These are phyloP conservation scores for Jordanella pulchra DNA, from an alignment of 2,797 vertebrate genomes.

Conservation along the genomic window DNA sequence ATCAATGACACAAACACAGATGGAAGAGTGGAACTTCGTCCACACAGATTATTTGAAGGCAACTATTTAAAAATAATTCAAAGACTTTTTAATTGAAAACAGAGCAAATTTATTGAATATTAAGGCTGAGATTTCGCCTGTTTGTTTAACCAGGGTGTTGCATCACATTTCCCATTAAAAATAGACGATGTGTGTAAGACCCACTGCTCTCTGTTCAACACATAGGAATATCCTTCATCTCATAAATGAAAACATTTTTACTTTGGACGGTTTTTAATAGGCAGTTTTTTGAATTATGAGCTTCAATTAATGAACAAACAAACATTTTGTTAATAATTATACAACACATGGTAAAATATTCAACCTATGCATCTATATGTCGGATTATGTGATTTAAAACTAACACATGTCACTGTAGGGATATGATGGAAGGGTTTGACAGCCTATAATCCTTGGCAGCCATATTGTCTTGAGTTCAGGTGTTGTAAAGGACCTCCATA, in stretches of 20 bases:
- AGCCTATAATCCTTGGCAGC: too few relatives aligned
- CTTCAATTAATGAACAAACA: neutral
- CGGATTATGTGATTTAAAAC: neutral
- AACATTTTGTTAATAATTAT: neutral
- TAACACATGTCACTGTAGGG: too few relatives aligned
- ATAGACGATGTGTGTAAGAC: neutral
- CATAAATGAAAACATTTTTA: neutral
- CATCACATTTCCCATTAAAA: neutral
- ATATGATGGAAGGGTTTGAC: neutral
- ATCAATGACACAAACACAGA: neutral
- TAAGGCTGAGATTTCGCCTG: neutral
- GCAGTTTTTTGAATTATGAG: neutral
- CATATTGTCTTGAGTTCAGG: too few relatives aligned
- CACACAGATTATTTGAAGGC: neutral
- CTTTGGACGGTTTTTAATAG: neutral
- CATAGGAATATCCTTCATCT: neutral
- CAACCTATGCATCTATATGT: neutral
- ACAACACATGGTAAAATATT: neutral
- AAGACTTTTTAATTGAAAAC: neutral
- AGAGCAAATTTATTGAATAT: conserved; percentile 8
- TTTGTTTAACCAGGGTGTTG: conserved; percentile 7
- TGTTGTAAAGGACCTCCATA: too few relatives aligned
- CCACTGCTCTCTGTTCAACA: neutral
- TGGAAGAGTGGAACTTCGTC: neutral
- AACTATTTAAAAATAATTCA: neutral